phyloP scores from a whole-genome alignment of 2,888 invertebrate species.

The Tethea ocularis region DNA sequence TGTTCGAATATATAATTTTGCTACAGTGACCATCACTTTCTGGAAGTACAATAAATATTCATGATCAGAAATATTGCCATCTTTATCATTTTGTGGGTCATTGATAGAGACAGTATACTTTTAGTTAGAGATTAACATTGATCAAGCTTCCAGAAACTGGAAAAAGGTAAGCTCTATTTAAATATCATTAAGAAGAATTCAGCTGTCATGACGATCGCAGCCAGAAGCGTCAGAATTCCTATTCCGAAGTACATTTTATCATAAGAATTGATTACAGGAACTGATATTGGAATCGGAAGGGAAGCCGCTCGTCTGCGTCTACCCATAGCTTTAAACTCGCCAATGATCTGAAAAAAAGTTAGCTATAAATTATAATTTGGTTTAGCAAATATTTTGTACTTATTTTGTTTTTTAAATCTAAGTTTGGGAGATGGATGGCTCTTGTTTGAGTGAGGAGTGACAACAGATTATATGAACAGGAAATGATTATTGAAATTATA shows the following conservation, averaged over 20 bases:
- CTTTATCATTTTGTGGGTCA: too few relatives aligned
- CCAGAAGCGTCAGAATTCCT: slow-evolving; percentile 38
- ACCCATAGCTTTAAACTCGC: slow-evolving; percentile 26
- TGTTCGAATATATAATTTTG: too few relatives aligned
- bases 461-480: too few relatives aligned
- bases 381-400: too few relatives aligned
- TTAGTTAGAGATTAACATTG: too few relatives aligned
- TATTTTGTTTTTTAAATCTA: too few relatives aligned
- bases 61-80: not conserved
- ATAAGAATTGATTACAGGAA: slow-evolving; percentile 13
- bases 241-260: slow-evolving; percentile 47
- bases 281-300: not conserved
- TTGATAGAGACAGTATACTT: too few relatives aligned
- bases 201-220: slow-evolving; percentile 35
- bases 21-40: not conserved
- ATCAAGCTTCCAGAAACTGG: not conserved
- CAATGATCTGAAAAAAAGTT: slow-evolving; percentile 31
- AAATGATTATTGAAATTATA: too few relatives aligned
- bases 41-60: not conserved
- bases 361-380: too few relatives aligned
- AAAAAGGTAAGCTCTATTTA: not conserved
- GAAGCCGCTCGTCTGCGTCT: slow-evolving; percentile 7
- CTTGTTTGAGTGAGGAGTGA: too few relatives aligned
- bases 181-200: slow-evolving; percentile 34
- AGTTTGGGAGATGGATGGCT: too few relatives aligned